Evolutionary conservation across 35 echinoderm and acorn worm genomes (phyloP).

Genomic region (Ptychodera flava): DNA sequence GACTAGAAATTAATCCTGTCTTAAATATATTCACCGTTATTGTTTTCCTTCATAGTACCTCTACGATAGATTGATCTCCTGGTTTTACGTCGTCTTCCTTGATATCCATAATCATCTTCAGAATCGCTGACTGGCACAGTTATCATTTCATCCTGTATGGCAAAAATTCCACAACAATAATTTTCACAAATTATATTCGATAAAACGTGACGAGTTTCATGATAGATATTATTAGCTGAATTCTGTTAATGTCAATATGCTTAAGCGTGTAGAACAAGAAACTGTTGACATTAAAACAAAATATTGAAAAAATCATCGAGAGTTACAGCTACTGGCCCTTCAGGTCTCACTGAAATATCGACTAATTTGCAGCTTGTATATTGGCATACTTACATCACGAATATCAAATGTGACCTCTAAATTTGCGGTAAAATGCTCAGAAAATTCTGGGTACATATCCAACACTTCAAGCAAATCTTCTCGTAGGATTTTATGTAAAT

Average conservation of each 20-base stretch:
- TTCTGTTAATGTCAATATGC: too few species aligned
- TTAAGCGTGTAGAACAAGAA: too few species aligned
- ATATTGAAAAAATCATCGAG: too few species aligned
- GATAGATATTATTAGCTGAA: too few species aligned
- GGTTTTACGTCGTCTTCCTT: background rate
- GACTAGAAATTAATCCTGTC: too few species aligned
- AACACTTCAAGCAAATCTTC: slow-evolving; percentile 94
- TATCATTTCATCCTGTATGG: background rate
- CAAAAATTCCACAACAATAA: too few species aligned
- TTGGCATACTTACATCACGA: slow-evolving; percentile 93
- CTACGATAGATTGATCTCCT: background rate
- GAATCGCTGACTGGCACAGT: background rate
- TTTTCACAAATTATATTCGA: too few species aligned
- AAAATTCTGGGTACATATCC: slow-evolving; percentile 98
- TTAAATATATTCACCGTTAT: background rate
- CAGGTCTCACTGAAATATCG: too few species aligned
- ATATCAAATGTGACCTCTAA: slow-evolving; percentile 98
- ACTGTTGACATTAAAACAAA: too few species aligned
- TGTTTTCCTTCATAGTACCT: background rate
- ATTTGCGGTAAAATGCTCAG: slow-evolving; percentile 79
- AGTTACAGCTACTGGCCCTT: too few species aligned
- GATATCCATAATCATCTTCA: background rate
- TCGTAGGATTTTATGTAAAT: slow-evolving; percentile 93
- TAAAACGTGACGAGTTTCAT: too few species aligned
- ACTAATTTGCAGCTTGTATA: too few species aligned